Conservation (phyloP, 2,888 invertebrate species). For the Dusona sp. region DNA sequence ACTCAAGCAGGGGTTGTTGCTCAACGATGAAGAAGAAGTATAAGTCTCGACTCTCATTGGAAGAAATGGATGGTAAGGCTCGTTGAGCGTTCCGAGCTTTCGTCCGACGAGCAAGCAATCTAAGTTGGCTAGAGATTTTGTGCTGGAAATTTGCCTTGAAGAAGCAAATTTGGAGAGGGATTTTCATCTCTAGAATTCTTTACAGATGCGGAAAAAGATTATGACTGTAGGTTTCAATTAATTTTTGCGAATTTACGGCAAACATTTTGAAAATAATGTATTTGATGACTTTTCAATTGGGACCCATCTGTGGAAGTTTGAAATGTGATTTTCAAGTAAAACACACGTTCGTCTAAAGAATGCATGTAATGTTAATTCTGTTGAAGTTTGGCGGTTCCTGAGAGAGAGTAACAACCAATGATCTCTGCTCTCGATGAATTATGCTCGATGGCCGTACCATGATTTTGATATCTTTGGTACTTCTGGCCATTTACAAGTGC, state of each 20-base stretch:
- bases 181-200: constrained; percentile 9
- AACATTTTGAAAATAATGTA: neutral
- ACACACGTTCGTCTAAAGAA: neutral
- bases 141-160: neutral
- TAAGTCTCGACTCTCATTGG: constrained; percentile 8
- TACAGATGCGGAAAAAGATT: neutral
- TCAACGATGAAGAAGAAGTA: constrained; percentile 20
- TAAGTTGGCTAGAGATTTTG: constrained; percentile 41
- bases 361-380: neutral
- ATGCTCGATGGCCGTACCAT: neutral
- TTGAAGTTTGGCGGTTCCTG: neutral
- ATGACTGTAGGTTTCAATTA: neutral
- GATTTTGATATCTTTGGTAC: constrained; percentile 18
- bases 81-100: constrained; percentile 1
- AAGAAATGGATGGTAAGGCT: constrained; percentile 10
- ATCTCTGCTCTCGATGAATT: neutral
- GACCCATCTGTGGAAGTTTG: neutral
- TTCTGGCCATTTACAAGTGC: neutral
- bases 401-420: neutral
- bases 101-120: constrained; percentile 36
- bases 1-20: constrained; percentile 24
- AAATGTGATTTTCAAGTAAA: no score
- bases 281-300: neutral
- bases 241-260: neutral
- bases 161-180: constrained; percentile 22